These are phyloP conservation scores for Lophius piscatorius DNA, from an alignment of 2,113 vertebrate species.

Conservation along the genomic window DNA sequence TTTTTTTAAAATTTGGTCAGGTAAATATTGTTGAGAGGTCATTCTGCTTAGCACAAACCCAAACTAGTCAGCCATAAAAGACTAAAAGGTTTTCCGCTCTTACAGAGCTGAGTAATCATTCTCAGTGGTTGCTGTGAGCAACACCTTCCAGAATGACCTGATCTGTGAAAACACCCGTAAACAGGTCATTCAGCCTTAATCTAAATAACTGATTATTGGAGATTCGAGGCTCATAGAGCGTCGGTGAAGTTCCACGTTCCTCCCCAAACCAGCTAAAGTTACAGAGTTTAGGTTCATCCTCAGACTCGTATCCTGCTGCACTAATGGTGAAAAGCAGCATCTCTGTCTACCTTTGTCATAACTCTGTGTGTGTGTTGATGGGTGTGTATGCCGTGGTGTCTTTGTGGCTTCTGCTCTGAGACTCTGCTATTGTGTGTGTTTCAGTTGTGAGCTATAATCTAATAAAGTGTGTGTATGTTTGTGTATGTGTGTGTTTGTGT, in stretches of 20 bases:
- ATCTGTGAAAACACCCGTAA: no score
- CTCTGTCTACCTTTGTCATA: neutral
- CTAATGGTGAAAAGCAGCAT: neutral
- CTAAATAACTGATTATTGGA: neutral
- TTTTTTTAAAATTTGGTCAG: no score
- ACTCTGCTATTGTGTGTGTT: slow-evolving; percentile 57
- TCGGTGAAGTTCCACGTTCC: slow-evolving; percentile 7
- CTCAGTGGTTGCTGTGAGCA: neutral
- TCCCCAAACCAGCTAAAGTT: neutral
- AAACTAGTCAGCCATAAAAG: slow-evolving; percentile 4
- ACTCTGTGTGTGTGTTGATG: neutral
- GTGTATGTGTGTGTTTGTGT: slow-evolving; percentile 22
- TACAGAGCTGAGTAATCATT: neutral
- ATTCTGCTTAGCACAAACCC: slow-evolving; percentile 4
- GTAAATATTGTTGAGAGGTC: no score
- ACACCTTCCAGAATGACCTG: neutral
- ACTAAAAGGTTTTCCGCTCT: neutral
- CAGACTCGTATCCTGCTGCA: neutral
- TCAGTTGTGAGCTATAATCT: slow-evolving; percentile 69
- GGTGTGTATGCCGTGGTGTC: neutral
- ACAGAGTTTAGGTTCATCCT: no score
- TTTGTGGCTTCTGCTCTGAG: slow-evolving; percentile 36
- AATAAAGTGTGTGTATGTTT: slow-evolving; percentile 63
- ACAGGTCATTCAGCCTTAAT: neutral
- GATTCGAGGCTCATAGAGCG: neutral